Evolutionary conservation across 2,113 vertebrate species (phyloP), one percentile per base, ranked within the genome.

Genomic region (Hyperopisus bebe): DNA sequence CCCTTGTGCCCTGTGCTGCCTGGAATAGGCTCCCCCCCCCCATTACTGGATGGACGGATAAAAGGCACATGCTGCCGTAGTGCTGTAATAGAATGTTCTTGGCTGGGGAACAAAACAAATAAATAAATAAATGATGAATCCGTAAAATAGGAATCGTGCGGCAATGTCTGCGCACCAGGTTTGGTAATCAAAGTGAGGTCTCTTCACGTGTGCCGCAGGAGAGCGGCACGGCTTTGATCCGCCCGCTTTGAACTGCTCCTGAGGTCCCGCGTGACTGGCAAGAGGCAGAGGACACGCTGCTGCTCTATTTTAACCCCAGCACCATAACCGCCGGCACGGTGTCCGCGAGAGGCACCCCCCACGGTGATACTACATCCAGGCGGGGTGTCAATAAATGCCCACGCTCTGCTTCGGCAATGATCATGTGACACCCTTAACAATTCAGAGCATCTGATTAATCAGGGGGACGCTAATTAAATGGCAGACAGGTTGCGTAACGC

Each of bases 181-280:
- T 53, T 47, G 15, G 50, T 11, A 74, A 86, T 90, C 74, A 50
- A 48, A 74, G 90, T 13, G 15, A 46, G 35, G n/a, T 21, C 50
- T 27, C 24, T 42, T 46, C 53, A 11, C 42, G 19, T 19, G 19
- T 31, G 42, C 86, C 53, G 21, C 42, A 19, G 51, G 48, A 88
- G 21, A 85, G 10, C 31, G 17, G 21, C 19, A 10, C 51, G 17
- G 35, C 70, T 89, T 84, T 89, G 51, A 89, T 89, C 85, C 11
- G 24, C 48, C 51, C 9, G 19, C 53, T 88, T 66, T 39, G 17
- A 86, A 80, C 77, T 46, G 42, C 77, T 91, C 27, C 89, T 74
- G 21, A 89, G 62, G 87, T 83, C 80, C 74, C 3, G 77, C 80
- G 74, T 39, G 42, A 15, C 70, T n/a, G 17, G 24, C 70, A 13